Conservation (phyloP, 2,888 invertebrate genomes). For the Tetragonisca angustula region DNA sequence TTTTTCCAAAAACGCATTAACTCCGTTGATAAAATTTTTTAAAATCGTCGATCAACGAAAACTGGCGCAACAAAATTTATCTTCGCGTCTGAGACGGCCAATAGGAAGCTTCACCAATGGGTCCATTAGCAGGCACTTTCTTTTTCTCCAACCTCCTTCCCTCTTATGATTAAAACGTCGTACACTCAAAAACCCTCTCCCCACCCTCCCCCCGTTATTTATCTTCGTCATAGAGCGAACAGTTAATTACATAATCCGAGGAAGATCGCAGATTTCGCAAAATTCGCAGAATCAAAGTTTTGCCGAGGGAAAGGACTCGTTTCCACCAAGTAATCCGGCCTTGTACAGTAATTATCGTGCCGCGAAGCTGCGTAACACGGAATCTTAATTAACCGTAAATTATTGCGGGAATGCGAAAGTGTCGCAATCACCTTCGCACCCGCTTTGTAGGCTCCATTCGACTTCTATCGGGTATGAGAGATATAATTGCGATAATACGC, state of each 20-base stretch:
- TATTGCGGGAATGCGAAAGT: conserved; percentile 15
- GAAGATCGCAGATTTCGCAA: neutral
- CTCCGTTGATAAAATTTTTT: neutral
- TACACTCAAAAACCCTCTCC: neutral
- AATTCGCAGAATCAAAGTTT: neutral
- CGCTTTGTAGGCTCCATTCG: conserved; percentile 2
- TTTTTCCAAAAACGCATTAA: neutral
- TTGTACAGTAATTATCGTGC: neutral
- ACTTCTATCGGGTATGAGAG: conserved; percentile 26
- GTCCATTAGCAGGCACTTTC: neutral
- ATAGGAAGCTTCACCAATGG: neutral
- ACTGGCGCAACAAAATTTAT: neutral
- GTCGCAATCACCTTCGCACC: conserved; percentile 4
- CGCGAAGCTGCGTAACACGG: neutral
- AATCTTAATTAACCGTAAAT: conserved; percentile 31
- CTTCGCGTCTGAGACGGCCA: neutral
- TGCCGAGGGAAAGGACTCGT: neutral
- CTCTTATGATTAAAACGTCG: neutral
- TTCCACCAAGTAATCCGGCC: neutral
- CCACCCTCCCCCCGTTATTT: neutral
- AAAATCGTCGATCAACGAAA: neutral
- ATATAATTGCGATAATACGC: conserved; percentile 48
- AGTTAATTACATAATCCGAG: neutral
- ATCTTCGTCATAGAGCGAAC: neutral
- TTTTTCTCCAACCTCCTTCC: neutral